Conservation (phyloP, 2,888 invertebrate genomes). For the Dolomedes plantarius region DNA sequence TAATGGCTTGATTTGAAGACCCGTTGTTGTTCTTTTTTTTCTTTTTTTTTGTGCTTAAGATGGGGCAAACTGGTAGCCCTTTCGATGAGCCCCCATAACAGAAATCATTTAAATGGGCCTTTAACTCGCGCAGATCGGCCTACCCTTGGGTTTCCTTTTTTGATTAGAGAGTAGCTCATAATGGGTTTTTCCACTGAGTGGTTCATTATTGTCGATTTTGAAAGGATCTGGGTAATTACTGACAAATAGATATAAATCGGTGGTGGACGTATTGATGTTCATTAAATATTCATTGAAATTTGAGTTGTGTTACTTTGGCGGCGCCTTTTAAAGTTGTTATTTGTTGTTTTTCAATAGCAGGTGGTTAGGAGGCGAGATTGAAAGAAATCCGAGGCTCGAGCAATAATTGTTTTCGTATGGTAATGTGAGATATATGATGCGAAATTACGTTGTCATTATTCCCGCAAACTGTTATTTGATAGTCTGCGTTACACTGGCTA, state of each 20-base stretch:
- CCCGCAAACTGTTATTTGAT: background rate
- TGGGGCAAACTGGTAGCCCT: background rate
- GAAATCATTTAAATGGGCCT: slow-evolving; percentile 56
- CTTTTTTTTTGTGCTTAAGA: no score
- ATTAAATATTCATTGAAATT: slow-evolving; percentile 26
- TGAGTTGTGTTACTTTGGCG: background rate
- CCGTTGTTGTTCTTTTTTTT: background rate
- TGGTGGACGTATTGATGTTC: background rate
- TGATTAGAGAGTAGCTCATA: slow-evolving; percentile 14
- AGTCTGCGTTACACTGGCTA: background rate
- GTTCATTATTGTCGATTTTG: background rate
- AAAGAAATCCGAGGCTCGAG: background rate
- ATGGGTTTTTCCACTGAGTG: slow-evolving; percentile 25
- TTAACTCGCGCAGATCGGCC: slow-evolving; percentile 25
- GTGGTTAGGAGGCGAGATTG: background rate
- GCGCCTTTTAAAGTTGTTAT: slow-evolving; percentile 8
- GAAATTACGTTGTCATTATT: background rate
- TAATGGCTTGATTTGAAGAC: slow-evolving; percentile 46
- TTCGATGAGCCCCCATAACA: background rate
- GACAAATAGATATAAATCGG: slow-evolving; percentile 49
- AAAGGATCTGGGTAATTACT: slow-evolving; percentile 19
- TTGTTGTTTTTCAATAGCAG: background rate
- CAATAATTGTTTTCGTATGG: background rate
- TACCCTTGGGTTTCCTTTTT: slow-evolving; percentile 25
- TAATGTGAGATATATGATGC: background rate